These are phyloP conservation scores for Todiramphus saurophagus DNA, from an alignment of 2,113 vertebrate genomes.

Conservation along the genomic window DNA sequence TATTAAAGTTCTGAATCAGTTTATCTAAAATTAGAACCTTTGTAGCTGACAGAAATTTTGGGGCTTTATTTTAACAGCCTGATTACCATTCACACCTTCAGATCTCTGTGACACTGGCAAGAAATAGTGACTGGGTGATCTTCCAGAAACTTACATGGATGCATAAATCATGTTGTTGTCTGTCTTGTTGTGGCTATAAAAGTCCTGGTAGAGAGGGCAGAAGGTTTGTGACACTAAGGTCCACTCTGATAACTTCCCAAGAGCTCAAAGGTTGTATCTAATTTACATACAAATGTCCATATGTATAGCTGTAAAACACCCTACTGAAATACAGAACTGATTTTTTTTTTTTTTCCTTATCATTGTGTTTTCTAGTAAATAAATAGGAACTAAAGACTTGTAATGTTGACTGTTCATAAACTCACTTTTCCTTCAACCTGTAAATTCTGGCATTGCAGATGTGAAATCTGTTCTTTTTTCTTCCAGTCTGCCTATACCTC, in stretches of 20 bases:
- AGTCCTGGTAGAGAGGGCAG: neutral
- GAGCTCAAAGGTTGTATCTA: neutral
- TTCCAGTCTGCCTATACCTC: neutral
- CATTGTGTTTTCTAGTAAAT: neutral
- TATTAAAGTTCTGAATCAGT: neutral
- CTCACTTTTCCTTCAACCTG: neutral
- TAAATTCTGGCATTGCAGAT: neutral
- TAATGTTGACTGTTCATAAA: neutral
- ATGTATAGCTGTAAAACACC: neutral
- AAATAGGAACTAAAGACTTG: neutral
- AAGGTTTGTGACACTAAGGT: neutral
- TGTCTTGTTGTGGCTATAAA: neutral
- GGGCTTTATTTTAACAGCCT: neutral
- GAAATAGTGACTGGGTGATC: slow-evolving; percentile 14
- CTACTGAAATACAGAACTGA: neutral
- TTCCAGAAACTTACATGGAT: neutral
- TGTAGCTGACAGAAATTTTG: slow-evolving; percentile 3
- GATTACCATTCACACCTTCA: slow-evolving; percentile 40
- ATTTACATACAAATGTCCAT: neutral
- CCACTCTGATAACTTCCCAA: neutral
- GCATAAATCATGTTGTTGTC: slow-evolving; percentile 1
- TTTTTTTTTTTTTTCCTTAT: neutral
- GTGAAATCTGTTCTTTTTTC: neutral
- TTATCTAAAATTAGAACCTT: slow-evolving; percentile 14
- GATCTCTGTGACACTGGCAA: slow-evolving; percentile 13